Evolutionary conservation across 35 echinoderm and acorn worm genomes (phyloP).

Genomic region (Ophiothrix spiculata): DNA sequence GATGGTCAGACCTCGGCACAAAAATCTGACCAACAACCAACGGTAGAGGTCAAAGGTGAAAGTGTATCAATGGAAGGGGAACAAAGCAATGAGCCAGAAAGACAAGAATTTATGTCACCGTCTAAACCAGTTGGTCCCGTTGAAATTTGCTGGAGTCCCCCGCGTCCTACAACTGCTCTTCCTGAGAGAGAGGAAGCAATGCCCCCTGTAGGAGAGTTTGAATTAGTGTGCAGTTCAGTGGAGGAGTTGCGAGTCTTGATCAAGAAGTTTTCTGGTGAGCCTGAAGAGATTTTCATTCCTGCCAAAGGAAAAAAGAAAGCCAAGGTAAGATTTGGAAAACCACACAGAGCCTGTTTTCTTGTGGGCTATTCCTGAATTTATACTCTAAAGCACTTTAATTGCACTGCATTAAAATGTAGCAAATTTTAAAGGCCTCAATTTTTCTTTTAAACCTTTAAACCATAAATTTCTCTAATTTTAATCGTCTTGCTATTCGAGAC

Average conservation of each 20-base stretch:
- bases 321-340: conserved; percentile 29
- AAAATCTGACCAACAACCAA: neutral
- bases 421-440: no score
- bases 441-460: neutral
- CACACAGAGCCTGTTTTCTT: no score
- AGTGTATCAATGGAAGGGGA: neutral
- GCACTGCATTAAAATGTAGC: no score
- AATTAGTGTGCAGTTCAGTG: conserved; percentile 64
- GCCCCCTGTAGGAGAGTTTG: conserved; percentile 53
- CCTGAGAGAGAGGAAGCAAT: conserved; percentile 12
- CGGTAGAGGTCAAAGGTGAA: neutral
- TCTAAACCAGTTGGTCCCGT: neutral
- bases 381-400: no score
- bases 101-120: neutral
- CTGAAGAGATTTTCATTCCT: conserved; percentile 19
- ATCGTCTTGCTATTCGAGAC: no score
- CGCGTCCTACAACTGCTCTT: conserved; percentile 12
- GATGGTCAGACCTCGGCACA: neutral
- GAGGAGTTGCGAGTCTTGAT: conserved; percentile 44
- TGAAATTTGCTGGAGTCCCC: neutral
- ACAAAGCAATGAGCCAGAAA: neutral
- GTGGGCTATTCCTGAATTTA: no score
- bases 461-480: no score
- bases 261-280: conserved; percentile 45
- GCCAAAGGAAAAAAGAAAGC: conserved; percentile 48